Evolutionary conservation across 2,888 invertebrate species (phyloP).

Genomic region (Hemithea aestivaria): DNA sequence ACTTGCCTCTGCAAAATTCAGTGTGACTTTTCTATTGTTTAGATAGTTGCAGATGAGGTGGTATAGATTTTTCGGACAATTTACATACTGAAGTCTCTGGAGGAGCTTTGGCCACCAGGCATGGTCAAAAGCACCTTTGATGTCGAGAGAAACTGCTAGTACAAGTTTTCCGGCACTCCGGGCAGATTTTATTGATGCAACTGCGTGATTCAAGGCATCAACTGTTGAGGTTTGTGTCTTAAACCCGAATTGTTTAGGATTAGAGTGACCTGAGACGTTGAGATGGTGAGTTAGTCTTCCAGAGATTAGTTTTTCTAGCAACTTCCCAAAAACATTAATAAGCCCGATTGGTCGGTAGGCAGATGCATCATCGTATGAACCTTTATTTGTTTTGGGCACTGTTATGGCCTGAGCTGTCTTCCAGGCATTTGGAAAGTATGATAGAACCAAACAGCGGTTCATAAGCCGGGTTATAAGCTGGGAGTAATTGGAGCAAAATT

Average conservation of each 20-base stretch:
- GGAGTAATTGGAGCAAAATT: not conserved
- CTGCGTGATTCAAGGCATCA: slow-evolving; percentile 8
- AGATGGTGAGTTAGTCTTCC: slow-evolving; percentile 14
- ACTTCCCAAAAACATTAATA: slow-evolving; percentile 24
- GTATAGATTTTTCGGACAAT: slow-evolving; percentile 25
- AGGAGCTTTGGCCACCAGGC: slow-evolving; percentile 28
- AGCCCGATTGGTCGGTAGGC: slow-evolving; percentile 30
- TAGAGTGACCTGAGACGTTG: not conserved
- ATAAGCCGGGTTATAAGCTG: slow-evolving; percentile 2
- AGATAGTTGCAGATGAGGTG: slow-evolving; percentile 21
- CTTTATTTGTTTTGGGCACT: slow-evolving; percentile 25
- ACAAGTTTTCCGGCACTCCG: slow-evolving; percentile 3
- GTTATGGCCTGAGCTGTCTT: slow-evolving; percentile 19
- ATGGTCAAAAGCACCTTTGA: slow-evolving; percentile 23
- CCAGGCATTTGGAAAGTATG: slow-evolving; percentile 14
- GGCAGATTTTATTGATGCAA: slow-evolving; percentile 1
- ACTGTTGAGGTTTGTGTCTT: slow-evolving; percentile 20
- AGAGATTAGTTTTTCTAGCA: slow-evolving; percentile 20
- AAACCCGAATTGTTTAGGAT: slow-evolving; percentile 21
- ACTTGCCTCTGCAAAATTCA: slow-evolving; percentile 13
- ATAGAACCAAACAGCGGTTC: slow-evolving; percentile 10
- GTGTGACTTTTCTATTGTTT: slow-evolving; percentile 4
- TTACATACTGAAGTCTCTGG: slow-evolving; percentile 9
- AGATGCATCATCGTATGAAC: slow-evolving; percentile 5
- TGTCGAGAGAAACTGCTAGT: slow-evolving; percentile 18